Conservation (phyloP, 64 coral and sea anemone genomes). For the Dendronephthya gigantea region DNA sequence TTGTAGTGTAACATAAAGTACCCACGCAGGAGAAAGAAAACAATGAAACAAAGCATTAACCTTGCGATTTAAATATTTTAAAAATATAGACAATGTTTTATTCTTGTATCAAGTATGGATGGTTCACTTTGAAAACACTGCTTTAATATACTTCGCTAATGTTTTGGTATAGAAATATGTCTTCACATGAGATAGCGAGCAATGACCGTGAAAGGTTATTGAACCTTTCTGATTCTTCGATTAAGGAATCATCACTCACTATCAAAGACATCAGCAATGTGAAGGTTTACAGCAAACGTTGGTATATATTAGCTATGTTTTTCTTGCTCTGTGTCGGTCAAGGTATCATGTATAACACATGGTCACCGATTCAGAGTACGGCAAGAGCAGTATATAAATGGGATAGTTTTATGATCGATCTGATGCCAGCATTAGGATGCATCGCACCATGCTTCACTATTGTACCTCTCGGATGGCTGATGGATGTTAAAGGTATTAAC, state of each 20-base stretch:
- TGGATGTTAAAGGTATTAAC: conserved; percentile 42
- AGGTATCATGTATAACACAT: conserved; percentile 37
- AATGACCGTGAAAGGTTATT: not conserved
- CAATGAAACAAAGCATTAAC: too few species aligned
- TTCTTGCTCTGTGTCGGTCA: conserved; percentile 19
- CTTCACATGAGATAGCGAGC: not conserved
- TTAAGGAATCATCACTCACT: not conserved
- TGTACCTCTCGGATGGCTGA: conserved; percentile 42
- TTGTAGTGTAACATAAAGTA: too few species aligned
- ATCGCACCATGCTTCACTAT: conserved; percentile 11
- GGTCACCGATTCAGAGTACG: conserved; percentile 44
- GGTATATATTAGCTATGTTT: conserved; percentile 43
- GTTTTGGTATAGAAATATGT: not conserved
- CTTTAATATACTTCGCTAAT: not conserved
- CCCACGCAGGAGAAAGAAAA: too few species aligned
- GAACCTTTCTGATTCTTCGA: not conserved
- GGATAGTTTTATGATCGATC: conserved; percentile 26
- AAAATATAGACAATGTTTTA: too few species aligned
- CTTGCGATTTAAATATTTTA: too few species aligned
- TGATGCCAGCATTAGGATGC: conserved; percentile 31
- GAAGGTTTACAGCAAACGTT: conserved; percentile 43
- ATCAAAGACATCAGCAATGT: not conserved
- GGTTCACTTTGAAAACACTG: too few species aligned
- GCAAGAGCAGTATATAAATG: conserved; percentile 39
- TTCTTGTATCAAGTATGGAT: too few species aligned